phyloP scores from a whole-genome alignment of 1,140 invertebrate species.

The Wasmannia auropunctata region DNA sequence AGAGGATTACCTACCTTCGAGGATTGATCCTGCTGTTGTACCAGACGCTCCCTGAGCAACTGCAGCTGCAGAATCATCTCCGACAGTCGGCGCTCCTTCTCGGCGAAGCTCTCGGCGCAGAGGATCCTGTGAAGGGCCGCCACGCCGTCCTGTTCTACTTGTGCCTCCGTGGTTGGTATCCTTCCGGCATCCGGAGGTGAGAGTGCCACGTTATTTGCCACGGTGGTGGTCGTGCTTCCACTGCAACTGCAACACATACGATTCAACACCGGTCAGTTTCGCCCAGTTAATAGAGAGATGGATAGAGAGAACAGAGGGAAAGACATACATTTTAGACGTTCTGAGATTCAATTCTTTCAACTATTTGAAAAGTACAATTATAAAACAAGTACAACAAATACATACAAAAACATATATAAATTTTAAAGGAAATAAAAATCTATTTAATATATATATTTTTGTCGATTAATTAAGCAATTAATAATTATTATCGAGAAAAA shows the following conservation, averaged over 20 bases:
- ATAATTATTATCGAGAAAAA: not conserved
- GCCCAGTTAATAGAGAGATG: not conserved
- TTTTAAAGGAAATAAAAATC: not conserved
- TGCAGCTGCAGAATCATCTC: conserved; percentile 94
- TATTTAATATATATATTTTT: conserved; percentile 1
- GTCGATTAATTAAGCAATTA: not conserved
- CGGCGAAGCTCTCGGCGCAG: conserved; percentile 89
- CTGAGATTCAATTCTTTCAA: not conserved
- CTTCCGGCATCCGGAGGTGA: conserved; percentile 80
- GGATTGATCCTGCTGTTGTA: conserved; percentile 88
- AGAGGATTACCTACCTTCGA: conserved; percentile 80
- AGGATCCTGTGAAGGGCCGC: conserved; percentile 89
- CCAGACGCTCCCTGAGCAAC: conserved; percentile 91
- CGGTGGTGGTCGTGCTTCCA: conserved; percentile 80
- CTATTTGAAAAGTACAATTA: not conserved
- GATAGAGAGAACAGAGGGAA: not conserved
- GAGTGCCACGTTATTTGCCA: conserved; percentile 81
- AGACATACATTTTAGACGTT: not conserved
- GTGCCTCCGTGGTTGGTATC: conserved; percentile 79
- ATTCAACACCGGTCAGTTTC: conserved; percentile 64
- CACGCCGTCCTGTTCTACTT: conserved; percentile 85
- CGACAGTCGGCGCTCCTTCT: conserved; percentile 91
- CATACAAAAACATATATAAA: not conserved
- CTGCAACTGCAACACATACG: conserved; percentile 79
- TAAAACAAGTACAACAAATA: not conserved